Base-by-base conservation (phyloP, 1,140 invertebrate genomes). In the Drosophila azteca region DNA sequence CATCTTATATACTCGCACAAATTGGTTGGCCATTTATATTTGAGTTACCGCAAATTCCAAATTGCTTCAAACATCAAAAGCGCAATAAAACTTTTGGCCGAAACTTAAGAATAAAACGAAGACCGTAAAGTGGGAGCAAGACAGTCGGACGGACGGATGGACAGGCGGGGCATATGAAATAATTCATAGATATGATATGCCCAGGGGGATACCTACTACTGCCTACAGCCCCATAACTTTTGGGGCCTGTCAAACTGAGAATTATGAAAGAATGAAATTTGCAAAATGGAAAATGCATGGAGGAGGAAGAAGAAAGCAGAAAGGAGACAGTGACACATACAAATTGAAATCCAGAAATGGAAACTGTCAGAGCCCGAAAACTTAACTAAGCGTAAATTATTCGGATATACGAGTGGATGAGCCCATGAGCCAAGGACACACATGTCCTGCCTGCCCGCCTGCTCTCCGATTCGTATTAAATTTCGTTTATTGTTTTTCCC, bases 401-500 rank as follows among this genome's bases (percentile, higher is more conserved):
- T 71, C 48, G 48, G 66, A 68, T 71, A 61, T 24, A 53, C 55
- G 55, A 53, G 24, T 31, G 64, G 51, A 43, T 69, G 64, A 58
- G 45, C 65, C 35, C 31, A 50, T 0, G 9, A 68, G 43, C 17
- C 64, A 69, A 69, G 67, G 65, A 44, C 67, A 70, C 67, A 70
- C 64, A 70, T 70, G 67, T 70, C 65, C 67, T 43, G 35, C 20
- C 7, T 2, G 31, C 8, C 3, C 31, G 8, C 2, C 67, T 35
- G 35, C 20, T 55, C 22, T 52, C 15, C 29, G 65, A 73, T 71
- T 55, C 55, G 58, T 73, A 73, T 73, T 72, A 72, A 63, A 73
- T 73, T 73, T 72, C 70, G 71, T 50, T 71, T 63, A 73, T 73
- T 73, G 68, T 73, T 72, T 63, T 60, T 13, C 22, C 49, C 69